Base-by-base conservation (phyloP, 2,888 invertebrate genomes). In the Conistra vaccinii region DNA sequence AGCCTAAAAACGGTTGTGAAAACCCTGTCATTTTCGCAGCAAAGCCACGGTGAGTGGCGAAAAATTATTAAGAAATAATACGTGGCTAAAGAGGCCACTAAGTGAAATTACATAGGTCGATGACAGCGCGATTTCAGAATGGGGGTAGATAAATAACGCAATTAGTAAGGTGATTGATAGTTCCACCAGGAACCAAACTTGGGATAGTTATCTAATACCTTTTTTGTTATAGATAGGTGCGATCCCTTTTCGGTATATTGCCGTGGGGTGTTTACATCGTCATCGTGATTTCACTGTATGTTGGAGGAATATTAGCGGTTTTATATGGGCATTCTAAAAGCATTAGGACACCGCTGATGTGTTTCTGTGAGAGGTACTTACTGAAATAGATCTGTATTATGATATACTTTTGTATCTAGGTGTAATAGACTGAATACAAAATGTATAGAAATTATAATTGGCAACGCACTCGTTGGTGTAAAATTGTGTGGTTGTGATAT, bases 151-250 rank as follows among this genome's bases (percentile, higher is more conserved):
- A 94, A 94, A 94, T 95, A 94, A 94, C 91, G 89, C 91, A 94
- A 94, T 94, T 94, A 94, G 93, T 88, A 88, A 91, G 91, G 92
- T 95, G 95, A 95, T 95, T 94, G 94, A 95, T 95, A 93, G 94
- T 92, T 89, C 81, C 84, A 82, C 84, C 86, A 87, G 88, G 88
- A 90, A 90, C 85, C 83, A 77, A 75, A 84, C 78, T 76, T 66
- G 78, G 87, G 84, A 84, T 87, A 87, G 85, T 82, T 89, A 89
- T 88, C 87, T 86, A 85, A 89, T 88, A 88, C 82, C 83, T 86
- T 86, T 87, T 89, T 89, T 87, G 87, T 85, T 87, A 88, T 84
- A 87, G 85, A 87, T 89, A 89, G 89, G 89, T 83, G 87, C 81
- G 87, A 88, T 86, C 84, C 87, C 85, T 85, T 85, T 83, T 82